Conservation (phyloP, 1,140 invertebrate species). For the Medauroidea extradentata region DNA sequence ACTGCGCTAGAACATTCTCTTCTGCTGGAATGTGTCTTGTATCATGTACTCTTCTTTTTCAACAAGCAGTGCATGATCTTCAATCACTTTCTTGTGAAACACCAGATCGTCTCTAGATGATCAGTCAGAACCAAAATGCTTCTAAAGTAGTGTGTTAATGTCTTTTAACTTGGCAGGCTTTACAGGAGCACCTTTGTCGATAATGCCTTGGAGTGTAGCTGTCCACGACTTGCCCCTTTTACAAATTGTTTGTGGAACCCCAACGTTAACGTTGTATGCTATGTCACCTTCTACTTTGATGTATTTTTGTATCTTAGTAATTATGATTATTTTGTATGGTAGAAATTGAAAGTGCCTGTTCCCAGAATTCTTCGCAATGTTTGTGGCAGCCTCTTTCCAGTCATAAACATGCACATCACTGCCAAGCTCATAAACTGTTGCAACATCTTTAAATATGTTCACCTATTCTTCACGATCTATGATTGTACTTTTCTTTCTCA, state of each 20-base stretch:
- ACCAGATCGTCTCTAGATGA: too few relatives aligned
- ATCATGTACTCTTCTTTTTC: too few relatives aligned
- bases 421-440: constrained; percentile 16
- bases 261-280: constrained; percentile 17
- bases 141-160: too few relatives aligned
- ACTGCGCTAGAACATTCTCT: too few relatives aligned
- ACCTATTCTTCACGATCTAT: constrained; percentile 20
- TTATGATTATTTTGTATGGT: constrained; percentile 21
- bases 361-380: constrained; percentile 13
- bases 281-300: constrained; percentile 19
- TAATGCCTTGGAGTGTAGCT: too few relatives aligned
- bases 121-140: too few relatives aligned
- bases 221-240: neutral
- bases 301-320: constrained; percentile 16
- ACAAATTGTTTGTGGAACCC: neutral
- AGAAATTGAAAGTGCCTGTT: constrained; percentile 24
- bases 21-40: too few relatives aligned
- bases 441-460: constrained; percentile 20
- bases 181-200: too few relatives aligned
- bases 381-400: constrained; percentile 18
- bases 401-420: constrained; percentile 12
- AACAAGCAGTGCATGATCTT: too few relatives aligned
- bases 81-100: too few relatives aligned
- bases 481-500: constrained; percentile 21
- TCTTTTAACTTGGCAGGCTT: too few relatives aligned